Conservation (phyloP, 1,140 invertebrate species). For the Orius insidiosus region DNA sequence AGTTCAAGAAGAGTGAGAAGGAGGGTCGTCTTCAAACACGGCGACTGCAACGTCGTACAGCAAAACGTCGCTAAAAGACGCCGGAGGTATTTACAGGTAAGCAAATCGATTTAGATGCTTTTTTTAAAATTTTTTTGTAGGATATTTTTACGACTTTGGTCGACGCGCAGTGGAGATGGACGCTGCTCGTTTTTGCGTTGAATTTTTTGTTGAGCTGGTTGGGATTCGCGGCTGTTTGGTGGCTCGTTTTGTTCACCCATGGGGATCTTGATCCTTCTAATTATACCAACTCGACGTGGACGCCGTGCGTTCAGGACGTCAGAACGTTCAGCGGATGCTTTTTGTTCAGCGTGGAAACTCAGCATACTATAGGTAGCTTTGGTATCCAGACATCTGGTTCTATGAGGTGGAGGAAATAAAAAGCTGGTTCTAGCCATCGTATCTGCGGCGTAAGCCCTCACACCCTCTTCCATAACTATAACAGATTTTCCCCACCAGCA, state of each 20-base stretch:
- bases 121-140: constrained; percentile 26
- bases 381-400: constrained; percentile 2
- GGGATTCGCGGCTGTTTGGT: constrained; percentile 69
- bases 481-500: too few species aligned
- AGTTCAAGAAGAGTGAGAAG: constrained; percentile 58
- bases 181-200: constrained; percentile 69
- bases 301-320: constrained; percentile 57
- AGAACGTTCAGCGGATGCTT: constrained; percentile 63
- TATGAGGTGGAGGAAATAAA: too few species aligned
- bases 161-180: constrained; percentile 84
- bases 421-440: too few species aligned
- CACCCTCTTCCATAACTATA: too few species aligned
- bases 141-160: constrained; percentile 62
- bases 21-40: constrained; percentile 82
- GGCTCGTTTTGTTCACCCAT: constrained; percentile 63
- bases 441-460: too few species aligned
- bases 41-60: constrained; percentile 83
- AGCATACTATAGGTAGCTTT: constrained; percentile 60
- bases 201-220: constrained; percentile 78
- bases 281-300: constrained; percentile 27
- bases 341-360: constrained; percentile 77
- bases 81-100: constrained; percentile 64
- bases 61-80: constrained; percentile 78
- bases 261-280: constrained; percentile 45
- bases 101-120: not conserved